These are phyloP conservation scores for Cephalopholis sonnerati DNA, from an alignment of 2,113 vertebrate genomes.

Conservation along the genomic window DNA sequence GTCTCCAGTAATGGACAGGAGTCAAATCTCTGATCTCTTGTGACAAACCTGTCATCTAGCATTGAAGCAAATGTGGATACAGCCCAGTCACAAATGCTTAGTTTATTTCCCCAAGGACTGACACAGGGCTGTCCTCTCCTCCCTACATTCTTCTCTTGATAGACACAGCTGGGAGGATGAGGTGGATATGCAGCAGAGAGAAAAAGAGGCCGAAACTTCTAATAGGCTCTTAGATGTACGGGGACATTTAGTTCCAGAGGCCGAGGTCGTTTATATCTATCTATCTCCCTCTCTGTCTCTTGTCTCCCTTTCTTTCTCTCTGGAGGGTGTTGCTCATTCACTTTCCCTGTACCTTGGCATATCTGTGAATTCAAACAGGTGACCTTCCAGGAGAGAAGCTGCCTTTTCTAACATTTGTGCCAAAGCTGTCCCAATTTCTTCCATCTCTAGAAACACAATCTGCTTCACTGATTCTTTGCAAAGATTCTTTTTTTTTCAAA, in stretches of 20 bases:
- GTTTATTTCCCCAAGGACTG: slow-evolving; percentile 55
- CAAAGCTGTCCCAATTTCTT: slow-evolving; percentile 14
- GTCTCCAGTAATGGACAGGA: slow-evolving; percentile 23
- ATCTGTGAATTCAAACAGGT: slow-evolving; percentile 49
- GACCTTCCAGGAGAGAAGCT: slow-evolving; percentile 36
- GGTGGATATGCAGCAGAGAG: slow-evolving; percentile 21
- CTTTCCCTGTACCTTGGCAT: slow-evolving; percentile 21
- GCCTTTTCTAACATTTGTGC: not conserved
- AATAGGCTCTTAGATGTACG: slow-evolving; percentile 48
- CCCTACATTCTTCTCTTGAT: slow-evolving; percentile 3
- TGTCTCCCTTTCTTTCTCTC: slow-evolving; percentile 39
- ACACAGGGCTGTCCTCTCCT: not conserved
- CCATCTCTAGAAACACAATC: not conserved
- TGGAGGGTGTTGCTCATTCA: slow-evolving; percentile 43
- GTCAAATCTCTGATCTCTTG: slow-evolving; percentile 25
- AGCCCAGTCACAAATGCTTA: slow-evolving; percentile 24
- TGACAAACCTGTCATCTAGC: slow-evolving; percentile 28
- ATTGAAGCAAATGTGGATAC: slow-evolving; percentile 32
- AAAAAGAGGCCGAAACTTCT: slow-evolving; percentile 38
- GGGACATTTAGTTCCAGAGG: slow-evolving; percentile 61
- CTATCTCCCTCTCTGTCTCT: slow-evolving; percentile 33
- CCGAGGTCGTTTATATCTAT: slow-evolving; percentile 61
- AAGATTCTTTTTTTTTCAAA: not conserved
- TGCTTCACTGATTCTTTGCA: not conserved
- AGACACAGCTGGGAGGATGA: slow-evolving; percentile 35